Base-by-base conservation (phyloP, 2,888 invertebrate genomes). In the Dryobota labecula region DNA sequence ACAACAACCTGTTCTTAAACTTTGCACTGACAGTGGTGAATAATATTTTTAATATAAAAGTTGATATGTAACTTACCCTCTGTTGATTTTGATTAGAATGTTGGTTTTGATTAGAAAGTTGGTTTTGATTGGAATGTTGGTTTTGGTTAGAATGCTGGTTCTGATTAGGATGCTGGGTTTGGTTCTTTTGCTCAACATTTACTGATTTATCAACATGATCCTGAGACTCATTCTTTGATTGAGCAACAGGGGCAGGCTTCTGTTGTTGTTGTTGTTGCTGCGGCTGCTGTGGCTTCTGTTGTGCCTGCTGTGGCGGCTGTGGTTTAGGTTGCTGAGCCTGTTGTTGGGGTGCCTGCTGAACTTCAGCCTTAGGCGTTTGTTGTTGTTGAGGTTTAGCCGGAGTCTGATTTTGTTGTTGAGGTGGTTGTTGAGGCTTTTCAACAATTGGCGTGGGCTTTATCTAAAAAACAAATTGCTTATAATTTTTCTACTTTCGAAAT, bases 181-280 rank as follows among this genome's bases (percentile, higher is more conserved):
- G 88, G 66, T 85, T 90, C 67, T 92, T 90, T 36, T 88, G 90
- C 66, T 93, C 92, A 80, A 83, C 87, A 83, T 86, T 85, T 27
- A 84, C 76, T 73, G 89, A 86, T 70, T 93, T 93, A 79, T 94
- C 94, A 76, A 93, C 91, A 74, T 90, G 90, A 69, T 94, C 94
- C 68, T 90, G 88, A 2, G 92, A 83, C 11, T 89, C 90, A 43
- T 74, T 79, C 71, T 92, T 92, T 0, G 83, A 51, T 56, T 86
- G 88, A 30, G 73, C 78, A 84, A 81, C 90, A 65, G 88, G 88
- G 1, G 67, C 73, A 36, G 90, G 85, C 62, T 90, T 91, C 0
- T 69, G 88, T 38, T 83, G 88, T 65, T 76, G 86, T 57, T 80
- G 89, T 51, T 82, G 84, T 30, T 77, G 83, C 30, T 82, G 84